These are phyloP conservation scores for Cancer borealis DNA, from an alignment of 2,888 invertebrate species.

Conservation along the genomic window DNA sequence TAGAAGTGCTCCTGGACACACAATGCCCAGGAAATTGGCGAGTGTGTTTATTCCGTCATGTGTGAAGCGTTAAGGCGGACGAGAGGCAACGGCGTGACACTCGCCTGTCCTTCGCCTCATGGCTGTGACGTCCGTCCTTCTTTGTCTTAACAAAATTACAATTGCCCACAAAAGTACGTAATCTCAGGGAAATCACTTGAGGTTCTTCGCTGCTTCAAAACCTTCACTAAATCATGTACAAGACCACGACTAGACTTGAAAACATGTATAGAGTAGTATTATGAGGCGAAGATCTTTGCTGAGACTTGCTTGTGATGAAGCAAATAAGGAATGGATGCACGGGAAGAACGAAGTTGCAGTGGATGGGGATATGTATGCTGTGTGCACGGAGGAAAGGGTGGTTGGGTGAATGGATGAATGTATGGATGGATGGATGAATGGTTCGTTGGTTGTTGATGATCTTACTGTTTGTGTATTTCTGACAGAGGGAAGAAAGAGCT, in stretches of 20 bases:
- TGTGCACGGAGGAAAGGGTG: too few species aligned
- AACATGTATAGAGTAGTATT: neutral
- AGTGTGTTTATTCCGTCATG: constrained; percentile 62
- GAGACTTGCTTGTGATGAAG: neutral
- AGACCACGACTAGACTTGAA: neutral
- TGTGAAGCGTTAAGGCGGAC: constrained; percentile 37
- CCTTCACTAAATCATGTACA: neutral
- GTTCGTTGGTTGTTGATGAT: too few species aligned
- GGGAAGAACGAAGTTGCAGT: too few species aligned
- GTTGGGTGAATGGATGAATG: too few species aligned
- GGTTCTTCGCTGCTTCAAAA: neutral
- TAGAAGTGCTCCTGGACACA: constrained; percentile 42
- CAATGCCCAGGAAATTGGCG: constrained; percentile 56
- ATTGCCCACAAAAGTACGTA: neutral
- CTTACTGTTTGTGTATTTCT: too few species aligned
- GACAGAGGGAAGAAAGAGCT: too few species aligned
- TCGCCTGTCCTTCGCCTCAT: neutral
- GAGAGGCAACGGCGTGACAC: constrained; percentile 26
- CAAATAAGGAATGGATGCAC: neutral
- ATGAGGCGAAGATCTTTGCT: neutral
- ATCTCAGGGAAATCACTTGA: neutral
- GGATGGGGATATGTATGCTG: too few species aligned
- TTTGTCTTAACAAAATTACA: neutral
- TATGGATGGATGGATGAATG: neutral
- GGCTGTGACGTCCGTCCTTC: neutral